Evolutionary conservation across 2,113 vertebrate genomes (phyloP), one percentile per base, ranked within the genome.

Genomic region (Trichomycterus rosablanca): DNA sequence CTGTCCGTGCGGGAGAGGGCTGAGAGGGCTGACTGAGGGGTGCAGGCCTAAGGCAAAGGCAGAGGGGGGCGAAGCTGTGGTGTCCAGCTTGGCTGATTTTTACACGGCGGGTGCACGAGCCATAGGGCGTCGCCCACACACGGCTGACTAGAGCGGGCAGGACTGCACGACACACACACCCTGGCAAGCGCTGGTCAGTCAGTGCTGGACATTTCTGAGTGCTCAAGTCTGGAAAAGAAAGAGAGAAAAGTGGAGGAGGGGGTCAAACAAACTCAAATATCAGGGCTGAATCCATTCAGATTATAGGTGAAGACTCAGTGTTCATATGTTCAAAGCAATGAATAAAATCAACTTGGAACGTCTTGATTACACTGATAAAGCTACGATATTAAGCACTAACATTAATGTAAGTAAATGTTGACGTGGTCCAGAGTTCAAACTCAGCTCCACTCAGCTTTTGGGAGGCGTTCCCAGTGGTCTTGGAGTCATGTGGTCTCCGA

Each of bases 21-120:
- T 82, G 72, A 9, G 62, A 42, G 70, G 81, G 63, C 76, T 80
- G 75, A 74, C 76, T 3, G 70, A 58, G 58, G 80, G 74, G 84
- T 88, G 68, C 64, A 73, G 88, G 61, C 84, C 7, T 72, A 76
- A 76, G 87, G 91, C 90, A 79, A 64, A 83, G 88, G 87, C 79
- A 78, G 81, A 78, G 83, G 87, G 81, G 82, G 78, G 84, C 83
- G 80, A 84, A 86, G 80, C 83, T 81, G 86, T 80, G 90, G 89
- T 74, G 91, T 94, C 95, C 95, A 98, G 95, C 90, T 97, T 98
- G 94, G 85, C 93, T 81, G 86, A 86, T 89, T 49, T 90, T 95
- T 90, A 97, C 81, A 37, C 83, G 74, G 77, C 81, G 69, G 78
- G 82, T 70, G 85, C 81, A 81, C 80, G 74, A 86, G 91, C 94